Evolutionary conservation across 2,797 vertebrate genomes (phyloP), one percentile per base, ranked within the genome.

Genomic region (Lagocephalus sceleratus): DNA sequence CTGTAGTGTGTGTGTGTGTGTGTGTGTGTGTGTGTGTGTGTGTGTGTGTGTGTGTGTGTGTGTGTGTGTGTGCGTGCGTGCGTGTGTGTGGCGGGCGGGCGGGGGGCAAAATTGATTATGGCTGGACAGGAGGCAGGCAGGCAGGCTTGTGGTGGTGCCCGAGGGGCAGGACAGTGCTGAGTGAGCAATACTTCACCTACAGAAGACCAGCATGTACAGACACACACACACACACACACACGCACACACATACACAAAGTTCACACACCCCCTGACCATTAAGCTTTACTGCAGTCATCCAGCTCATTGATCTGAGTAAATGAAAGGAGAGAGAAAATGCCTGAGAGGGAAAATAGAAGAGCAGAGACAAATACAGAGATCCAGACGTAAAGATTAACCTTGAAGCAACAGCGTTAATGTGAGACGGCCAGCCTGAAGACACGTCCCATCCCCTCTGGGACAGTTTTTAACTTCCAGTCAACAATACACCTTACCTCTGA

Each of bases 21-120:
- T 42, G 47, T 15, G 54, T 60, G 47, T 47, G 59, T 57, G 41
- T 51, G 58, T 58, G 51, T 66, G 38, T 49, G 55, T 54, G 49
- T 46, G 51, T 49, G 48, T 40, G 54, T 51, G 45, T 40, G 50
- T 61, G 55, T 40, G 46, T 43, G 40, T 60, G 46, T 61, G 49
- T 25, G 52, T 41, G 40, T 17, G 51, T 20, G 62, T 20, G 47
- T 29, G 8, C 47, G 50, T 29, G 7, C 41, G 63, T 65, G 58
- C n/a, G n/a, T n/a, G n/a, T n/a, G n/a, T n/a, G n/a, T n/a, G n/a
- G n/a, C 26, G 10, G 26, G 5, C 10, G 26, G 26, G 26, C 26
- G n/a, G n/a, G n/a, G n/a, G 26, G 26, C 60, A 73, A 80, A 89
- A 90, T 90, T 88, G 88, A 92, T 91, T 89, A 84, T 83, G 85